Conservation (phyloP, 30 jellyfish, hydroid and myxozoan species). For the Chrysaora quinquecirrha region DNA sequence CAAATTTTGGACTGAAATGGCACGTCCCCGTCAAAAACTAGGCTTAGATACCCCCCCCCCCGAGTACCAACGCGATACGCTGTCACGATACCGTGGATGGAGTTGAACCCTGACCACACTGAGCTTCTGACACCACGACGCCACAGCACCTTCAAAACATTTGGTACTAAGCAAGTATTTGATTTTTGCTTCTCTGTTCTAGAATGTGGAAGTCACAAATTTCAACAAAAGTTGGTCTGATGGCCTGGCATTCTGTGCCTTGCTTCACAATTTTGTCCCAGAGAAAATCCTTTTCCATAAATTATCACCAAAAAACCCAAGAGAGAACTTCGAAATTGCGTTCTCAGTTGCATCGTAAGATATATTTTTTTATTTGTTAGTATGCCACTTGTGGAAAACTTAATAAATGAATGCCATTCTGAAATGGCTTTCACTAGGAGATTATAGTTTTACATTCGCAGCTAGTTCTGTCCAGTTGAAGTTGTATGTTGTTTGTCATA, state of each 20-base stretch:
- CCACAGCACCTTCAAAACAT: too few species aligned
- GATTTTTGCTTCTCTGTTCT: background rate
- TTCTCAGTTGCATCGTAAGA: slow-evolving; percentile 85
- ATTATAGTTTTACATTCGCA: background rate
- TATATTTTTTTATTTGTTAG: too few species aligned
- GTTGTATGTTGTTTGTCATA: background rate
- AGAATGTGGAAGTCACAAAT: slow-evolving; percentile 90
- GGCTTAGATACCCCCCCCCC: too few species aligned
- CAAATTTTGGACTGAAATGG: too few species aligned
- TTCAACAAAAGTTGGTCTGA: slow-evolving; percentile 94
- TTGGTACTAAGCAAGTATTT: background rate
- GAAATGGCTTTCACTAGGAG: background rate
- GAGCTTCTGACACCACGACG: too few species aligned
- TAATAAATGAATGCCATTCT: background rate
- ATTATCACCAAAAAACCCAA: slow-evolving; percentile 50
- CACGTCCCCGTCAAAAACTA: too few species aligned
- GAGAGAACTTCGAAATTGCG: slow-evolving; percentile 89
- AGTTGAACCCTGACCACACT: too few species aligned
- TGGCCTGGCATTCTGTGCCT: slow-evolving; percentile 98
- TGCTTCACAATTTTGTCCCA: slow-evolving; percentile 82
- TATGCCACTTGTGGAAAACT: background rate
- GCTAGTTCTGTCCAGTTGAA: background rate
- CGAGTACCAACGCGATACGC: too few species aligned
- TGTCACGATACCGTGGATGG: too few species aligned
- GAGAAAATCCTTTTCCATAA: slow-evolving; percentile 84